phyloP scores from a whole-genome alignment of 2,888 invertebrate genomes.

The Philereme vetulata region DNA sequence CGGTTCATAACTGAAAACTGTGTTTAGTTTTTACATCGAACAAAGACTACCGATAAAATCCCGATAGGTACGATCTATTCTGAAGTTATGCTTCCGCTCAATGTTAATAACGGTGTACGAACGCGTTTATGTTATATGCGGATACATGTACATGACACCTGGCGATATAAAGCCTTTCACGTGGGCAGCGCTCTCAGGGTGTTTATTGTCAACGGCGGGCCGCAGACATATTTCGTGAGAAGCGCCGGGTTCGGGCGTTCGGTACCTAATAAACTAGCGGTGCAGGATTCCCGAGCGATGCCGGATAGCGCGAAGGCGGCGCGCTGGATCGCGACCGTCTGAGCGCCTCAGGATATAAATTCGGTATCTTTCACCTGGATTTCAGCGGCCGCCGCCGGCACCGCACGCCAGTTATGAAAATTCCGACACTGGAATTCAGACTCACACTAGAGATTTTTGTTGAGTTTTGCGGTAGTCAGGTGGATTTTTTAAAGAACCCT shows the following conservation, averaged over 20 bases:
- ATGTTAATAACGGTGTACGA: slow-evolving; percentile 53
- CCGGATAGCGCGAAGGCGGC: slow-evolving; percentile 33
- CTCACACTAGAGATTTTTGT: slow-evolving; percentile 79
- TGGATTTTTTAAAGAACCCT: slow-evolving; percentile 75
- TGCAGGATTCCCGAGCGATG: slow-evolving; percentile 52
- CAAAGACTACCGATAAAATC: slow-evolving; percentile 31
- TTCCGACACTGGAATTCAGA: slow-evolving; percentile 75
- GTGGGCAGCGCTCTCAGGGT: slow-evolving; percentile 60
- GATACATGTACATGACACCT: slow-evolving; percentile 61
- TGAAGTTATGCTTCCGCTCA: slow-evolving; percentile 41
- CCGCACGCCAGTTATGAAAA: slow-evolving; percentile 78
- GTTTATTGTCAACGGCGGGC: slow-evolving; percentile 64
- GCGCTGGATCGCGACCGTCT: slow-evolving; percentile 56
- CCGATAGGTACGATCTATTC: slow-evolving; percentile 33
- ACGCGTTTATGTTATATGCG: slow-evolving; percentile 58
- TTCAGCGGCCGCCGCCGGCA: slow-evolving; percentile 60
- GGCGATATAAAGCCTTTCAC: slow-evolving; percentile 65
- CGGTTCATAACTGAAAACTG: slow-evolving; percentile 17
- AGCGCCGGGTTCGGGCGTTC: slow-evolving; percentile 44
- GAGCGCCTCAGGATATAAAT: slow-evolving; percentile 66
- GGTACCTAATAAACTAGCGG: slow-evolving; percentile 63
- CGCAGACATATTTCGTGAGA: slow-evolving; percentile 62
- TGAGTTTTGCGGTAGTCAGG: slow-evolving; percentile 76
- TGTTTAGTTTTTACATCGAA: slow-evolving; percentile 30
- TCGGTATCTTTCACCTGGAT: slow-evolving; percentile 71